Conservation (phyloP, 2,113 vertebrate species). For the Mus spicilegus region DNA sequence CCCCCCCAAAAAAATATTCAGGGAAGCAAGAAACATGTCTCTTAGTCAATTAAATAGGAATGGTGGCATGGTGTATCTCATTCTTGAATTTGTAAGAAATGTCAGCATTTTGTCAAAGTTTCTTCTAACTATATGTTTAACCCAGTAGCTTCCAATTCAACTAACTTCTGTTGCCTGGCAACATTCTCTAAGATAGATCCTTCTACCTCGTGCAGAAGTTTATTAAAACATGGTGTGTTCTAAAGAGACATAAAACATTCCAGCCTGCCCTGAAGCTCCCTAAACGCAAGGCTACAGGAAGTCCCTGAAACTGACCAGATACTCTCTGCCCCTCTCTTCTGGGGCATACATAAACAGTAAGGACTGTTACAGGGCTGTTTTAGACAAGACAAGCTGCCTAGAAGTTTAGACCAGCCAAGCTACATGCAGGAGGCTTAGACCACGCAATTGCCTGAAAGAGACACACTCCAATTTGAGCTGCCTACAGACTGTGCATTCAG, state of each 20-base stretch:
- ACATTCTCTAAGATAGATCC: background rate
- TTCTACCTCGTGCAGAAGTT: background rate
- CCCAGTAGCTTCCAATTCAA: slow-evolving; percentile 5
- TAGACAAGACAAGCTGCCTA: background rate
- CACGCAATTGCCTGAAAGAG: background rate
- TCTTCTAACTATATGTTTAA: slow-evolving; percentile 32
- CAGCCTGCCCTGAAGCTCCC: background rate
- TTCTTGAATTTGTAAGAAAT: slow-evolving; percentile 25
- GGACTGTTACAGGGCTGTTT: background rate
- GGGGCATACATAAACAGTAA: background rate
- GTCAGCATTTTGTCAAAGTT: slow-evolving; percentile 15
- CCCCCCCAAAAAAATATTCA: background rate
- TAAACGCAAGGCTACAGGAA: background rate
- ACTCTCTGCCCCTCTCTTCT: too few species aligned
- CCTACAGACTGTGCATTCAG: background rate
- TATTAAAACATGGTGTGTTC: background rate
- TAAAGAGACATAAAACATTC: background rate
- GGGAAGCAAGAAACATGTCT: background rate
- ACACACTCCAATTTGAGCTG: background rate
- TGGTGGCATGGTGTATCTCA: background rate
- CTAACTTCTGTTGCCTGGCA: background rate
- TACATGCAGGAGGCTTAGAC: background rate
- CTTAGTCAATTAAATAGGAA: slow-evolving; percentile 15
- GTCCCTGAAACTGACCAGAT: background rate
- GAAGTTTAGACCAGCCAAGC: background rate